Evolutionary conservation across 2,888 invertebrate genomes (phyloP), one percentile per base, ranked within the genome.

Genomic region (Machimus rusticus): DNA sequence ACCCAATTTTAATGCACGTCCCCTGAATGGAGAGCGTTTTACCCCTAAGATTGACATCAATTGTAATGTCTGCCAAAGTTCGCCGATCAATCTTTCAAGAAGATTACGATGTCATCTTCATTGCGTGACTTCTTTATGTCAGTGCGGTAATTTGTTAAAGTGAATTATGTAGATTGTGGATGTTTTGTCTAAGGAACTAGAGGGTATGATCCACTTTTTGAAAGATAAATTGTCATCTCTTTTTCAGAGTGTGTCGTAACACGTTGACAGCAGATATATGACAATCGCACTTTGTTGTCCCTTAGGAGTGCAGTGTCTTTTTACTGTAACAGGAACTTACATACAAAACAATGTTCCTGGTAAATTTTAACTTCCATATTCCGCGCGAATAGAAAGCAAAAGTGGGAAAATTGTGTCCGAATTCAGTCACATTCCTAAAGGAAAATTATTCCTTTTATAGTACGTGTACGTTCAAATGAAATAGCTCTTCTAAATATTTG

Each of bases 71-170:
- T 81, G 81, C 31, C 55, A 31, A 51, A 55, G 51, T 81, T 81
- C 81, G 14, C 55, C 51, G 31, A 81, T 81, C 81, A 81, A 55
- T 81, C 81, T 81, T 51, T 55, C 81, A 78, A 23, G 51, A 51
- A 55, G 81, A 81, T 81, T 81, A 55, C 55, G 81, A 55, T 81
- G 81, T 81, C 55, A 55, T 51, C 55, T 81, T 51, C 81, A 81
- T 81, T 81, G 81, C 81, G 81, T 81, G 81, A 81, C 81, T 81
- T 55, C 81, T 81, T 81, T 81, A 81, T 55, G 81, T 81, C 81
- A 81, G 31, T 34, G 81, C 12, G 55, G 81, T 55, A 81, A 81
- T 81, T 81, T 81, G 81, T 81, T 81, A 81, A 51, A 81, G 81
- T 81, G 81, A 81, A 51, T 81, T 81, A 81, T 81, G 81, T 81